A percentile compares a stretch with the other conserved stretches of the same genome.
Evolutionary conservation across 2,797 vertebrate genomes (phyloP).

Genomic region (Emys orbicularis): DNA sequence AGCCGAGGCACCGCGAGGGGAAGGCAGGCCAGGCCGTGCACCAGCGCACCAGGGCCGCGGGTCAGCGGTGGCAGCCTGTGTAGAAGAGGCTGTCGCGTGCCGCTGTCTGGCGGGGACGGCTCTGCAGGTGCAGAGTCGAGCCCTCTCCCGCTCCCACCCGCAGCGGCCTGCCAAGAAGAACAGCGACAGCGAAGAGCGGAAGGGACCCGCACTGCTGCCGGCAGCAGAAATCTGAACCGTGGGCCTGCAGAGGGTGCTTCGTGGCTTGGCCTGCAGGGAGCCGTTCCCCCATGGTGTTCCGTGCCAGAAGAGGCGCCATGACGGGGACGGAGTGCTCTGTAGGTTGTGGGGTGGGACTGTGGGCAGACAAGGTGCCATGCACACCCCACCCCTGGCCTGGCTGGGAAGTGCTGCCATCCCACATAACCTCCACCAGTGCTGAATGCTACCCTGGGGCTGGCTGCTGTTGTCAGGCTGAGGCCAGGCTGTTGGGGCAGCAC

Average conservation of each 20-base stretch:
- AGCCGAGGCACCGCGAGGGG: not conserved
- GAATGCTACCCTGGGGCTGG: not conserved
- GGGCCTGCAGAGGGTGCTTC: too few relatives aligned
- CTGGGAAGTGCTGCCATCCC: too few relatives aligned
- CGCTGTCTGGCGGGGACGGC: not conserved
- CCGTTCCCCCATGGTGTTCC: not conserved
- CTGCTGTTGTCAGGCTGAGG: not conserved
- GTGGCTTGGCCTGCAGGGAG: not conserved
- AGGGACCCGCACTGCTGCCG: not conserved
- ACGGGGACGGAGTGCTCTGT: accelerated
- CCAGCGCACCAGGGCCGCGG: not conserved
- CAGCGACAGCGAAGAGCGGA: not conserved
- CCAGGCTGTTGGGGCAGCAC: not conserved
- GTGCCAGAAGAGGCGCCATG: not conserved
- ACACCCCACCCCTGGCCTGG: too few relatives aligned
- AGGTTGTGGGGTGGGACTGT: not conserved
- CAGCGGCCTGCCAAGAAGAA: not conserved
- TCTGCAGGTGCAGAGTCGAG: not conserved
- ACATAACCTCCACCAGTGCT: not conserved
- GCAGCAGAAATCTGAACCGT: not conserved
- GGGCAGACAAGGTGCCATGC: not conserved
- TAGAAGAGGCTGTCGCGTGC: not conserved
- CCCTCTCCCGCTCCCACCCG: not conserved
- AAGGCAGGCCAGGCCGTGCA: not conserved
- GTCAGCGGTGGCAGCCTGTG: not conserved